Conservation (phyloP, 2,888 invertebrate genomes). For the Morpho deidamia region DNA sequence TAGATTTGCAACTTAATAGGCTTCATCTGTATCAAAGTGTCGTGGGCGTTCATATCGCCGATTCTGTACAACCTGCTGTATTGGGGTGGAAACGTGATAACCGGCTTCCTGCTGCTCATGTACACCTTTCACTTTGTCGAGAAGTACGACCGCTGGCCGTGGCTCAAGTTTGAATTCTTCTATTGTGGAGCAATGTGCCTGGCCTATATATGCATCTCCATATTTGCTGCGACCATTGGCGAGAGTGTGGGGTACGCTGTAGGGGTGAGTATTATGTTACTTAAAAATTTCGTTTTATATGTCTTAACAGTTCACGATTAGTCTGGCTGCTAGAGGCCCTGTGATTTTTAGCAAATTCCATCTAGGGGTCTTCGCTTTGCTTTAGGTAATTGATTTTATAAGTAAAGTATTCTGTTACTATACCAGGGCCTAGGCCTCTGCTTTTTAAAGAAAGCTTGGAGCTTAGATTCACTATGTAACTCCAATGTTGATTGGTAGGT, state of each 20-base stretch:
- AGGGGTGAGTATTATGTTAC: constrained; percentile 78
- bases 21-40: constrained; percentile 88
- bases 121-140: constrained; percentile 92
- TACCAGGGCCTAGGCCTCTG: too few relatives aligned
- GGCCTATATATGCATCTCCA: constrained; percentile 86
- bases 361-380: too few relatives aligned
- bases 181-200: constrained; percentile 84
- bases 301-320: too few relatives aligned
- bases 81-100: constrained; percentile 88
- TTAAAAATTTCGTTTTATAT: too few relatives aligned
- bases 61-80: constrained; percentile 88
- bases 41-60: constrained; percentile 78
- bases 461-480: too few relatives aligned
- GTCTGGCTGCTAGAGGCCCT: too few relatives aligned
- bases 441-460: too few relatives aligned
- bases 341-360: too few relatives aligned
- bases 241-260: constrained; percentile 82
- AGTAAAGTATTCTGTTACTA: too few relatives aligned
- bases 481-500: too few relatives aligned
- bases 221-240: constrained; percentile 81
- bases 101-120: constrained; percentile 83
- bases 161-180: constrained; percentile 88
- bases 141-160: constrained; percentile 87
- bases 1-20: constrained; percentile 85
- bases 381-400: too few relatives aligned